Evolutionary conservation across 2,888 invertebrate species (phyloP).

Genomic region (Volucella inanis): DNA sequence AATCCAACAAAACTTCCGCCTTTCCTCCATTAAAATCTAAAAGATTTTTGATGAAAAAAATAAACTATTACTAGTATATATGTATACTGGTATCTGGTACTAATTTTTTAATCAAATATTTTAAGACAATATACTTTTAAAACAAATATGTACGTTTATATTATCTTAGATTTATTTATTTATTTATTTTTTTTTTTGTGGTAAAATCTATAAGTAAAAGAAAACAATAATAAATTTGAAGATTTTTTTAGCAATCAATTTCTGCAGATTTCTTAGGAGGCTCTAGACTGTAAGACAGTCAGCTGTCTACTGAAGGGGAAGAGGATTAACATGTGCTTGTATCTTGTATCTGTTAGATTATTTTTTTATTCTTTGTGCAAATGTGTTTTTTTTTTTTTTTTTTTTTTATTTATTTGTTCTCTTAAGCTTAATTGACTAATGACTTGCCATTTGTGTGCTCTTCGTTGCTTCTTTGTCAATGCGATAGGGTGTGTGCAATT

Average conservation of each 20-base stretch:
- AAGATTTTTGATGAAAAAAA: too few relatives aligned
- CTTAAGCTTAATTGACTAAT: slow-evolving; percentile 57
- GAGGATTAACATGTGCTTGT: slow-evolving; percentile 37
- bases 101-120: slow-evolving; percentile 51
- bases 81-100: slow-evolving; percentile 47
- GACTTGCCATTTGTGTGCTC: slow-evolving; percentile 53
- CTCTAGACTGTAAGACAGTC: slow-evolving; percentile 37
- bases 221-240: slow-evolving; percentile 15
- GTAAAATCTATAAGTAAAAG: slow-evolving; percentile 21
- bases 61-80: background rate
- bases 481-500: slow-evolving; percentile 30
- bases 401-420: slow-evolving; percentile 39
- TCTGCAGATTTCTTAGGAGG: slow-evolving; percentile 39
- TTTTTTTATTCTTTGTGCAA: background rate
- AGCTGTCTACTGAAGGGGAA: slow-evolving; percentile 25
- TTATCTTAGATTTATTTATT: slow-evolving; percentile 52
- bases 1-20: slow-evolving; percentile 36
- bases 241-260: slow-evolving; percentile 49
- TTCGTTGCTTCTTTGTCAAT: slow-evolving; percentile 31
- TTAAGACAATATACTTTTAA: slow-evolving; percentile 12
- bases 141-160: slow-evolving; percentile 41
- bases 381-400: slow-evolving; percentile 21
- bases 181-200: slow-evolving; percentile 5
- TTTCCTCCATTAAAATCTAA: too few relatives aligned
- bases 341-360: slow-evolving; percentile 20